Base-by-base conservation (phyloP, 2,888 invertebrate genomes). In the Sphaerophoria rueppellii region DNA sequence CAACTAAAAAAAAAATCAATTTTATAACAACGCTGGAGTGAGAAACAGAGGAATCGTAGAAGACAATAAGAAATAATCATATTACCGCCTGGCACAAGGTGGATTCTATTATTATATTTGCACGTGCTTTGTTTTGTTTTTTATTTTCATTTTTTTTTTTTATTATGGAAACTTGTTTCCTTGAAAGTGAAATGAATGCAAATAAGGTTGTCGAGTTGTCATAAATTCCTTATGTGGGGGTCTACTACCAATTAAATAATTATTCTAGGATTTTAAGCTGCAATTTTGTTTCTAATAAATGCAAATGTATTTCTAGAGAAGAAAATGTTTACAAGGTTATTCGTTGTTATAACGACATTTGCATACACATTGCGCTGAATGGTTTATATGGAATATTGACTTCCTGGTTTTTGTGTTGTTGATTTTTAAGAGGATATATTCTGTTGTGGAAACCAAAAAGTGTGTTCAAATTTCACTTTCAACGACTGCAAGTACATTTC, bases 131-230 rank as follows among this genome's bases (percentile, higher is more conserved):
- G 37, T 40, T 11, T 11, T 37, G 7, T 57, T 35, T 14, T n/a
- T n/a, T n/a, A n/a, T n/a, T n/a, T n/a, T n/a, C n/a, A n/a, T 40
- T 11, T 11, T 37, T 6, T 57, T 35, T 14, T 6, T 57, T 14
- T 35, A 0, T 58, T 24, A 34, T 55, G 52, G 46, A 78, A 69
- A 34, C 34, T 16, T 54, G 54, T 60, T 70, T 40, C 78, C 78
- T 82, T 78, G 78, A 74, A 74, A 74, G 24, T 78, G 57, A 82
- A 82, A 70, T 70, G 43, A 73, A 73, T 78, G 73, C 50, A 63
- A 71, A 54, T 60, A 6, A 65, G 60, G 37, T 6, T 40, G 65
- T 9, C 63, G 2, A 35, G 34, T 5, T 14, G 34, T 35, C 50
- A 24, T 40, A 52, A 52, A 50, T 58, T 24, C 24, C 24, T 24